phyloP scores from a whole-genome alignment of 1,140 invertebrate genomes.

The Leptinotarsa undecemlineata region DNA sequence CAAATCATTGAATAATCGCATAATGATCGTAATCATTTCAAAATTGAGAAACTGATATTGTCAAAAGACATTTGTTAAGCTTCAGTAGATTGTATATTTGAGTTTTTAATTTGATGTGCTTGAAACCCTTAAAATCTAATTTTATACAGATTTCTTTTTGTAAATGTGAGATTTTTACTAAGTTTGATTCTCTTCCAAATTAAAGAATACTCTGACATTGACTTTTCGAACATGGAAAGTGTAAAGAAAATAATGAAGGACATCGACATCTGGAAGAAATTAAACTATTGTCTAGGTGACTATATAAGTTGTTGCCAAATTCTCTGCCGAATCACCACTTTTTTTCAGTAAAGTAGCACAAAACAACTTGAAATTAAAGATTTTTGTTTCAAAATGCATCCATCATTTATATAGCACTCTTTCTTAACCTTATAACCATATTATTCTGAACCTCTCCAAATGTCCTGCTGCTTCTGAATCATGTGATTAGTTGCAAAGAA shows the following conservation, averaged over 20 bases:
- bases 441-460: not conserved
- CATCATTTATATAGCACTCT: conserved; percentile 9
- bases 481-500: not conserved
- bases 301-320: not conserved
- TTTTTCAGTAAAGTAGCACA: too few relatives aligned
- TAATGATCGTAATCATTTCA: not conserved
- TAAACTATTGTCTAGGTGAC: conserved; percentile 24
- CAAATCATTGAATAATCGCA: too few relatives aligned
- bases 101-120: too few relatives aligned
- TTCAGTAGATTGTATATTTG: too few relatives aligned
- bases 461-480: not conserved
- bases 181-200: not conserved
- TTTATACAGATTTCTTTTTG: too few relatives aligned
- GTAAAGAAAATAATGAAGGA: conserved; percentile 25
- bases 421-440: not conserved
- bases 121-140: too few relatives aligned
- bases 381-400: conserved; percentile 6
- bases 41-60: too few relatives aligned
- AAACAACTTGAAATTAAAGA: not conserved
- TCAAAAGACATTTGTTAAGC: too few relatives aligned
- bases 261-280: conserved; percentile 25
- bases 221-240: conserved; percentile 23
- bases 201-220: conserved; percentile 17
- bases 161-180: too few relatives aligned
- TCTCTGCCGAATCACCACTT: too few relatives aligned